Base-by-base conservation (phyloP, 2,797 vertebrate species). In the Vultur gryphus region DNA sequence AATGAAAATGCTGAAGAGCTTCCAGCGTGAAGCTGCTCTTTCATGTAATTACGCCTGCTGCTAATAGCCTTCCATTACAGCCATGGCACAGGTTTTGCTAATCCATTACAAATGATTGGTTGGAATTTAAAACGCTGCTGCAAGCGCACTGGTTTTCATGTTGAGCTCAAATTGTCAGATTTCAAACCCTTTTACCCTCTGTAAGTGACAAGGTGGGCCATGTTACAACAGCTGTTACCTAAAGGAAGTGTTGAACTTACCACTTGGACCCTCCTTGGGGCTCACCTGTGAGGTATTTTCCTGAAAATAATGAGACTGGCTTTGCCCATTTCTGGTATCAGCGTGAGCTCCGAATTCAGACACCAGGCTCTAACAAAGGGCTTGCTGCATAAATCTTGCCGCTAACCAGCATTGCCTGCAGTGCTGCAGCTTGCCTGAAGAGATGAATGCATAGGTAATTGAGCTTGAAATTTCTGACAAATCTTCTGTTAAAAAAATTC, bases 21-120 rank as follows among this genome's bases (percentile, higher is more conserved):
- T 88, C 81, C 58, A 93, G 85, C 39, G 33, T 6, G 29, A 75
- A 97, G 48, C 35, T 89, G 51, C 26, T 89, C 41, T 90, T 91
- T 85, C 33, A 48, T 57, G 73, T 44, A 92, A 94, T 95, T 95
- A 95, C 7, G 11, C 44, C 78, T 76, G 46, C 85, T 95, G 87
- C 55, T 94, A 95, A 95, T 39, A 94, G 24, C 31, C 52, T 78
- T 57, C 57, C 52, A 43, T 77, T 70, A 90, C 28, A 93, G 78
- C 39, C 46, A 55, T 2, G 2, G 49, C 65, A 89, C 61, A 89
- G 35, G 70, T 79, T 90, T 83, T 80, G 51, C 41, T 59, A 90
- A 93, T 70, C 57, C 57, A 69, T 61, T 75, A 81, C 23, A 76
- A 84, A 39, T 35, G 54, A 67, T 21, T 67, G 59, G 48, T 2